phyloP scores from a whole-genome alignment of 2,113 vertebrate species.

The Hyperopisus bebe region DNA sequence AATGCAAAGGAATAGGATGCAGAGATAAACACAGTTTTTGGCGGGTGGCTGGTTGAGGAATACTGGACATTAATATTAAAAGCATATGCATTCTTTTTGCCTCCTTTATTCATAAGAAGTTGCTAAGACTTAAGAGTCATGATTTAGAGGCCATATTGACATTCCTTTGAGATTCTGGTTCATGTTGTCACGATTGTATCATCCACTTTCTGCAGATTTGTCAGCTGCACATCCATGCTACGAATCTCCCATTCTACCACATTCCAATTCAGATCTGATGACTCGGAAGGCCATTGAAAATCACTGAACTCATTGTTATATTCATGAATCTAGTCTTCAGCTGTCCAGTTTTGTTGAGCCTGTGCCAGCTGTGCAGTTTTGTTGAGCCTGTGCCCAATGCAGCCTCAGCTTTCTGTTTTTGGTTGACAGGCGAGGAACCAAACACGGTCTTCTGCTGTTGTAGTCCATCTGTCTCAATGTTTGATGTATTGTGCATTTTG shows the following conservation, averaged over 20 bases:
- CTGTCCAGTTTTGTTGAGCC: neutral
- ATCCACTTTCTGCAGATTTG: neutral
- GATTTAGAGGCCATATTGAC: neutral
- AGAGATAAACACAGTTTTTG: neutral
- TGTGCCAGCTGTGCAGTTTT: neutral
- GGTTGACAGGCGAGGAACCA: neutral
- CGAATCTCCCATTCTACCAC: neutral
- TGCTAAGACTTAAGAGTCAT: neutral
- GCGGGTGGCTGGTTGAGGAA: neutral
- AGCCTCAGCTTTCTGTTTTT: neutral
- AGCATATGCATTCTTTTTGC: neutral
- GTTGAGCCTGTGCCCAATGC: neutral
- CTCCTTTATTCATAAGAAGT: neutral
- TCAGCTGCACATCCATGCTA: neutral
- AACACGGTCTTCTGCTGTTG: neutral
- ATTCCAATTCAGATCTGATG: neutral
- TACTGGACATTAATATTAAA: neutral
- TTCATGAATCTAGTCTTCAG: neutral
- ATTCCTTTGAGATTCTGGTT: neutral
- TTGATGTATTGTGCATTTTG: neutral
- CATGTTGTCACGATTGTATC: neutral
- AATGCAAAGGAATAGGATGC: neutral
- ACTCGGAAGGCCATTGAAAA: neutral
- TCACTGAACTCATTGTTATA: neutral
- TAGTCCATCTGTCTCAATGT: neutral